Percentiles rank a stretch among this genome's conserved stretches.
phyloP scores from a whole-genome alignment of 2,113 vertebrate species.

The Oxyura jamaicensis region DNA sequence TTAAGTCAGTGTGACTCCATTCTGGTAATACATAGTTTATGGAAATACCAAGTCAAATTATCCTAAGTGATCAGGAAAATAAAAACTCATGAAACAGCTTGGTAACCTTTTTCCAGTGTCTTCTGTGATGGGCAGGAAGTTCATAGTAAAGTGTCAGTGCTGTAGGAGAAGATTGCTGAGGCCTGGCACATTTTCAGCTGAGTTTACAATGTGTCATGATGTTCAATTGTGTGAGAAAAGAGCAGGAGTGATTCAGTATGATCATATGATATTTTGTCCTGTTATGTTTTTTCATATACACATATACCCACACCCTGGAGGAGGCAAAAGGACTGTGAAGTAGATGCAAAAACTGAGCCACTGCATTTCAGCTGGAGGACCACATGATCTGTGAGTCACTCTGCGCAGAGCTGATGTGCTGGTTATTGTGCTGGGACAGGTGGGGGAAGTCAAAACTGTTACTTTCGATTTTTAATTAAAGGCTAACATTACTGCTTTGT shows the following conservation, averaged over 20 bases:
- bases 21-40: neutral
- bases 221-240: constrained; percentile 30
- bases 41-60: neutral
- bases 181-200: constrained; percentile 27
- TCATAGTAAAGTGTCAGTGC: neutral
- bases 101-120: neutral
- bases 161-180: constrained; percentile 22
- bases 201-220: constrained; percentile 41
- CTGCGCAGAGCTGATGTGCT: neutral
- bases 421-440: neutral
- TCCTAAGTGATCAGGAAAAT: constrained; percentile 6
- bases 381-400: neutral
- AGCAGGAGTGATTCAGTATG: constrained; percentile 25
- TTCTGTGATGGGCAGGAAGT: neutral
- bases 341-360: neutral
- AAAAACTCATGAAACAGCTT: neutral
- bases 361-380: neutral
- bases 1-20: neutral
- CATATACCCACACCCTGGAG: neutral
- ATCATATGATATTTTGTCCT: neutral
- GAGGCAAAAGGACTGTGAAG: neutral
- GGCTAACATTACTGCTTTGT: neutral
- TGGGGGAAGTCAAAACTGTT: neutral
- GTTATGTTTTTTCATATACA: neutral
- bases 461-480: neutral